Base-by-base conservation (phyloP, 2,888 invertebrate genomes). In the Matsumyia berberina region DNA sequence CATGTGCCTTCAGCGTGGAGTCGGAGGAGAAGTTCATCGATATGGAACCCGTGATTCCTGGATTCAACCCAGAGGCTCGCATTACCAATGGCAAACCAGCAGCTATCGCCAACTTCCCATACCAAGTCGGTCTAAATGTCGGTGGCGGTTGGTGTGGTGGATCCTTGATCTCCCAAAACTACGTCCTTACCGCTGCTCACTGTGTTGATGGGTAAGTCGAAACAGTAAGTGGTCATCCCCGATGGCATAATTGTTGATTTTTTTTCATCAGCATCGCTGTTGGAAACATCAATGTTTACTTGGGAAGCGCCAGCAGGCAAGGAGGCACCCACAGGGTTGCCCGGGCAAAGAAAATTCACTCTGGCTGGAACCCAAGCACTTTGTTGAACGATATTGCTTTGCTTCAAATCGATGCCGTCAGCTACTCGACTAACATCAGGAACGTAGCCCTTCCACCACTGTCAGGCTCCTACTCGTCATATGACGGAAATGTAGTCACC, bases 181-280 rank as follows among this genome's bases (percentile, higher is more conserved):
- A 86, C 86, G 70, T 89, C 0, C 60, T 89, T 5, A 89, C 89
- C 19, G 89, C 89, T 29, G 89, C 89, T 6, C 89, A 89, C 46
- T 89, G 89, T 55, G 79, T 86, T 9, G 83, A 86, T 49, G 80
- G 73, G 87, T 87, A 66, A 77, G 83, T 6, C 11, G 4, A 31
- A 9, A 6, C 11, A 42, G 0, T 15, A 2, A 7, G 4, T 19
- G 7, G 8, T 46, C 11, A 17, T 15, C 8, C 15, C 19, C 8
- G 2, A 0, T 11, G 8, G 11, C 17, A 11, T 17, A 9, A 19
- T 0, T 3, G 17, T 46, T 5, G 9, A 24, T 24, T 15, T 8
- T 8, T n/a, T n/a, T n/a, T n/a, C n/a, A n/a, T 11, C 15, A 66
- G 49, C 8, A 19, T 31, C 6, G 2, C 49, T 24, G n/a, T 24